Conservation (phyloP, 2,113 vertebrate species). For the Larimichthys crocea region DNA sequence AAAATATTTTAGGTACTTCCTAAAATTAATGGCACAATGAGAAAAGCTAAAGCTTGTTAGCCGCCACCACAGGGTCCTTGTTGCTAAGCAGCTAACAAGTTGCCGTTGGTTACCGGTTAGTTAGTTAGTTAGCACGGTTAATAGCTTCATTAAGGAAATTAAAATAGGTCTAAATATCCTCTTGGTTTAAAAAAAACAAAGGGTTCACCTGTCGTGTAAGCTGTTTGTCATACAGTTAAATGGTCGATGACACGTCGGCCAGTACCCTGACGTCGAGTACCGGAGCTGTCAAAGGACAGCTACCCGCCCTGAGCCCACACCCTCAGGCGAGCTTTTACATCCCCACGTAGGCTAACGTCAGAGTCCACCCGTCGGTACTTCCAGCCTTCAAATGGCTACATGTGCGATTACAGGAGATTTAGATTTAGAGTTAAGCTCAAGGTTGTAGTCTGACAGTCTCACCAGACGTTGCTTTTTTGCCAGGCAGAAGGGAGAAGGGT, state of each 20-base stretch:
- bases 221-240: constrained; percentile 3
- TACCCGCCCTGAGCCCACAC: neutral
- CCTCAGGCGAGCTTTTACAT: neutral
- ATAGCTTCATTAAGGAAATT: neutral
- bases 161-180: too few species aligned
- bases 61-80: constrained; percentile 23
- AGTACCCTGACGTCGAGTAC: constrained; percentile 8
- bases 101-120: neutral
- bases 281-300: constrained; percentile 62
- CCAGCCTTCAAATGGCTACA: neutral
- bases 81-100: constrained; percentile 43
- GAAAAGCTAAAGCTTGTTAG: constrained; percentile 28
- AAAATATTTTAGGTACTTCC: neutral
- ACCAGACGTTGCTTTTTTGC: neutral
- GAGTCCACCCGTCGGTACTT: fast-evolving
- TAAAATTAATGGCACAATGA: constrained; percentile 4
- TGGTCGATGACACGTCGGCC: constrained; percentile 49
- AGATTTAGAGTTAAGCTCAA: fast-evolving
- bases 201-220: neutral
- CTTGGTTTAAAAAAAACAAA: neutral
- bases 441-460: neutral
- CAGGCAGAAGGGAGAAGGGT: neutral
- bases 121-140: neutral
- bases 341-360: neutral
- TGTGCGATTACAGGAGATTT: neutral